Conservation (phyloP, 2,113 vertebrate species). For the Brienomyrus brachyistius region DNA sequence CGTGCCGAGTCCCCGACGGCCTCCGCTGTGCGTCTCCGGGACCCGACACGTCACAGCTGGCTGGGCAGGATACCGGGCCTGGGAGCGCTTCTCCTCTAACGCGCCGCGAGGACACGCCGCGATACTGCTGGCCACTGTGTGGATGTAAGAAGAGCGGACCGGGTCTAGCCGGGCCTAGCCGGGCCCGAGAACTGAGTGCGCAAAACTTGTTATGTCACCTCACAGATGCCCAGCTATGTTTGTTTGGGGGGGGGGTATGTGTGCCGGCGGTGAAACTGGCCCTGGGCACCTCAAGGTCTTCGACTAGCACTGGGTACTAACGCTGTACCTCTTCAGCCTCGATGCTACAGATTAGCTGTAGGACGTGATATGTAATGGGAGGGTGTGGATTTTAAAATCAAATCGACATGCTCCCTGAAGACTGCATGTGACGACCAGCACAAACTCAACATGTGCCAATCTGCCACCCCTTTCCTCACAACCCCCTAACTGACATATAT, state of each 20-base stretch:
- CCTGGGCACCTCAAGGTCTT: background rate
- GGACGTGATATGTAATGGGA: conserved; percentile 1
- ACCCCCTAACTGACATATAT: background rate
- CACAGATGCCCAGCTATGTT: background rate
- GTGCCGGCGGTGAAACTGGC: background rate
- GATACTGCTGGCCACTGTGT: background rate
- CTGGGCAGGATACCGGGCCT: background rate
- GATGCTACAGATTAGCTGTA: conserved; percentile 17
- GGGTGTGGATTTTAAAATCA: background rate
- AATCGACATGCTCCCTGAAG: background rate
- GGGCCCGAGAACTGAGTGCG: background rate
- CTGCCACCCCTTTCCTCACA: background rate
- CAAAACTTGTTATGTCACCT: background rate
- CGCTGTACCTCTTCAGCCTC: background rate
- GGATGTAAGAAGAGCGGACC: background rate
- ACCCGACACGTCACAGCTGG: background rate
- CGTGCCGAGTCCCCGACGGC: background rate
- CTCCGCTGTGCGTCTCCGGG: background rate
- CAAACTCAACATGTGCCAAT: background rate
- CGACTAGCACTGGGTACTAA: background rate
- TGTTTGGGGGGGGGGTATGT: too few relatives aligned
- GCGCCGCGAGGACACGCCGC: background rate
- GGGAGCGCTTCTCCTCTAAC: background rate
- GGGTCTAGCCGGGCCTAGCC: background rate
- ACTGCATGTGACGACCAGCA: background rate